These are phyloP conservation scores for Coelogynopora nodosa DNA, from an alignment of 2,888 invertebrate genomes.

Conservation along the genomic window DNA sequence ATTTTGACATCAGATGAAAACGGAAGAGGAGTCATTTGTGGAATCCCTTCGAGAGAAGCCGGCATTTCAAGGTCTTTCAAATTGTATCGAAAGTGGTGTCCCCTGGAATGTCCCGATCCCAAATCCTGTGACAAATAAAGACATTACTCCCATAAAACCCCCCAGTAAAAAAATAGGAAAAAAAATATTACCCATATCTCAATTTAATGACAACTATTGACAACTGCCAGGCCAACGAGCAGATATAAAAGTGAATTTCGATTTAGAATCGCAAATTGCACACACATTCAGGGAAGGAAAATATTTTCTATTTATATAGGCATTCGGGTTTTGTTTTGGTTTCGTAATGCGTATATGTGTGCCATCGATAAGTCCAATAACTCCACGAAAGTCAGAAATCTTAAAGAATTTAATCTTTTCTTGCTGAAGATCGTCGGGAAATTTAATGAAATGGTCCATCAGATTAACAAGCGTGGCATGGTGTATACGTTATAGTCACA, in stretches of 20 bases:
- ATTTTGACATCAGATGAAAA: background rate
- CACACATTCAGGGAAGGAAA: constrained; percentile 17
- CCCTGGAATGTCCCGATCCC: background rate
- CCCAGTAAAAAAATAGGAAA: background rate
- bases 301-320: constrained; percentile 6
- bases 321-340: constrained; percentile 4
- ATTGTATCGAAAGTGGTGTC: constrained; percentile 10
- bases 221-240: constrained; percentile 22
- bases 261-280: background rate
- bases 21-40: constrained; percentile 1
- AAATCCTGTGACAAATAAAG: background rate
- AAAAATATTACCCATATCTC: too few relatives aligned
- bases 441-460: background rate
- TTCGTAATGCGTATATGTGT: background rate
- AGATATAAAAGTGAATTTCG: background rate
- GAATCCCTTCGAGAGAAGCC: constrained; percentile 1
- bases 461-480: background rate
- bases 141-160: background rate
- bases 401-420: background rate
- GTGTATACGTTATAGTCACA: background rate
- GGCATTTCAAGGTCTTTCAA: background rate
- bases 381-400: background rate
- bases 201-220: background rate
- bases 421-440: background rate
- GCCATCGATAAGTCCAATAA: constrained; percentile 17